These are phyloP conservation scores for Urosaurus nigricauda DNA, from an alignment of 2,797 vertebrate genomes.

Conservation along the genomic window DNA sequence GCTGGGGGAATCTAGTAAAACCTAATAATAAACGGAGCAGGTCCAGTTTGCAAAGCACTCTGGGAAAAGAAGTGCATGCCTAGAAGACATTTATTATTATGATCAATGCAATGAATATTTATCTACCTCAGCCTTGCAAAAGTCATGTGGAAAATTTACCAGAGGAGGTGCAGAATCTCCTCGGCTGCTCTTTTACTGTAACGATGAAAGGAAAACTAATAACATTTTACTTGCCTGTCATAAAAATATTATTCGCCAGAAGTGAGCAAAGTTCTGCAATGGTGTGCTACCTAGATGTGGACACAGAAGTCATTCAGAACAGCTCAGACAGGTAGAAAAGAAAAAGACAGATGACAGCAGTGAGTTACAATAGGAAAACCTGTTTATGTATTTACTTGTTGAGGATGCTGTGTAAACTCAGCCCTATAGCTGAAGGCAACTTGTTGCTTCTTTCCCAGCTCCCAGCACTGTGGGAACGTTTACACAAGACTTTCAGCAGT, in stretches of 20 bases:
- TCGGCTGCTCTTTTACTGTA: slow-evolving; percentile 11
- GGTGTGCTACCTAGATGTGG: not conserved
- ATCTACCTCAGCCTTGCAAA: slow-evolving; percentile 25
- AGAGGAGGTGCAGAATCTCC: not conserved
- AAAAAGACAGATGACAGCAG: not conserved
- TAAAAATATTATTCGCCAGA: slow-evolving; percentile 23
- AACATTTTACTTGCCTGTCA: slow-evolving; percentile 31
- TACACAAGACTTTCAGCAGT: not conserved
- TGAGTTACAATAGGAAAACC: not conserved
- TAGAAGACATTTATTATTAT: slow-evolving; percentile 16
- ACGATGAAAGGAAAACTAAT: slow-evolving; percentile 29
- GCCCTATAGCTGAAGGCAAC: not conserved
- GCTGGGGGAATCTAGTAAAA: not conserved
- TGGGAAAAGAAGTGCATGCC: not conserved
- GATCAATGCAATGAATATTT: slow-evolving; percentile 31
- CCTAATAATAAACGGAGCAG: not conserved
- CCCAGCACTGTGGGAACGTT: not conserved
- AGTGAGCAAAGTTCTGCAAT: slow-evolving; percentile 1
- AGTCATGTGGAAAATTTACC: slow-evolving; percentile 20
- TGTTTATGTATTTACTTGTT: not conserved
- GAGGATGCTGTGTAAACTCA: not conserved
- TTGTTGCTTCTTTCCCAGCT: not conserved
- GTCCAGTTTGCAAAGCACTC: slow-evolving; percentile 13
- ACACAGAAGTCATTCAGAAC: not conserved
- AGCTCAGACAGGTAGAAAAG: not conserved